Percentiles rank a stretch among this genome's conserved stretches.
Conservation (phyloP, 2,797 vertebrate genomes). For the Mus spretus region DNA sequence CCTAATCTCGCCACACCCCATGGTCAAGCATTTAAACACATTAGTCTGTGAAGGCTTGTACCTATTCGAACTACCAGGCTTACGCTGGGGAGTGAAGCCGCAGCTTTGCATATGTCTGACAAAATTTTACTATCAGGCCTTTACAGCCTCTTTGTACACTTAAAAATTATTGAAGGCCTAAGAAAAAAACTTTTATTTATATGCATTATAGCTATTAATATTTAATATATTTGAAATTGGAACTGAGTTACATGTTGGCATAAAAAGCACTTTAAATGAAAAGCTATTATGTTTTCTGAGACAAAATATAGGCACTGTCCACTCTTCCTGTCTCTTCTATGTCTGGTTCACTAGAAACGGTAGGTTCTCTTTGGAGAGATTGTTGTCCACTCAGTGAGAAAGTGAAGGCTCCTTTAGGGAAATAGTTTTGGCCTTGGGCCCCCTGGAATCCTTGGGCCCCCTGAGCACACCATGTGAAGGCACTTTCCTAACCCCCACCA, state of each 20-base stretch:
- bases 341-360: not conserved
- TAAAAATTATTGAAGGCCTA: not conserved
- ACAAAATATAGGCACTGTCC: not conserved
- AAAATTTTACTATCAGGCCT: not conserved
- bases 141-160: not conserved
- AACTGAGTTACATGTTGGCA: not conserved
- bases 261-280: not conserved
- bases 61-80: too few species aligned
- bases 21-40: too few species aligned
- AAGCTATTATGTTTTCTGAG: constrained; percentile 2
- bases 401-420: not conserved
- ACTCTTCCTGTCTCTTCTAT: constrained; percentile 26
- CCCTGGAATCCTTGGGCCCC: not conserved
- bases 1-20: too few species aligned
- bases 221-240: constrained; percentile 11
- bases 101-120: not conserved
- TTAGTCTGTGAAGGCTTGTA: too few species aligned
- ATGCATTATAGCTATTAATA: not conserved
- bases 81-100: not conserved
- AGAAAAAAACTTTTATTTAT: constrained; percentile 18
- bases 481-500: not conserved
- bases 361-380: constrained; percentile 12
- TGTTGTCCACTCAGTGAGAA: not conserved
- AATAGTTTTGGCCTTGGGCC: not conserved
- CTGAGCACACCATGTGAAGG: not conserved